Evolutionary conservation across 2,797 vertebrate species (phyloP).

Genomic region (Ctenochaetus hawaiiensis): DNA sequence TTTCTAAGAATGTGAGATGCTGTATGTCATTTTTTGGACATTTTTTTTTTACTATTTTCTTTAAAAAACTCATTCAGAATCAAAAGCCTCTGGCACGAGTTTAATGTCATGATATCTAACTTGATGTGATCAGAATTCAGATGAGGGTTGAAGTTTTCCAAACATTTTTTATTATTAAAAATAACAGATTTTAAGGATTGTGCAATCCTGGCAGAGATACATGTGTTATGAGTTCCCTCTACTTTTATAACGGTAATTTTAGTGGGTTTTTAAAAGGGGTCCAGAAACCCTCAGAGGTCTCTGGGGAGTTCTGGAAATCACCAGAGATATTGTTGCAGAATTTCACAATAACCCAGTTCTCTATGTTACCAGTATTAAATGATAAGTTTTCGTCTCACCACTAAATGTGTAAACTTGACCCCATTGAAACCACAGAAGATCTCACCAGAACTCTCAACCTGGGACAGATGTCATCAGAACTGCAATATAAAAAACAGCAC

Average conservation of each 20-base stretch:
- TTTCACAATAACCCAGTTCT: slow-evolving; percentile 13
- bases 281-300: slow-evolving; percentile 8
- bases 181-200: background rate
- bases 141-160: background rate
- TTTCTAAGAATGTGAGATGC: background rate
- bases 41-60: slow-evolving; percentile 2
- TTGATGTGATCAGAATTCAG: background rate
- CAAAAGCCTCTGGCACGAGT: background rate
- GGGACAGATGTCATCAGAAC: background rate
- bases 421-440: slow-evolving; percentile 10
- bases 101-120: background rate
- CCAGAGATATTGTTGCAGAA: background rate
- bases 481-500: background rate
- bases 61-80: background rate
- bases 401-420: background rate
- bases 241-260: slow-evolving; percentile 3
- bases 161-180: slow-evolving; percentile 16
- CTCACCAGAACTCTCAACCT: background rate
- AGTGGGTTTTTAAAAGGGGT: slow-evolving; percentile 2
- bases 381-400: background rate
- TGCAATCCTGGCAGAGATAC: background rate
- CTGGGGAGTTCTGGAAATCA: slow-evolving; percentile 5
- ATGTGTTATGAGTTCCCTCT: background rate
- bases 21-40: background rate
- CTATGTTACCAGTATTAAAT: background rate